Evolutionary conservation across 2,888 invertebrate genomes (phyloP).

Genomic region (Hypselothyrea guttata): DNA sequence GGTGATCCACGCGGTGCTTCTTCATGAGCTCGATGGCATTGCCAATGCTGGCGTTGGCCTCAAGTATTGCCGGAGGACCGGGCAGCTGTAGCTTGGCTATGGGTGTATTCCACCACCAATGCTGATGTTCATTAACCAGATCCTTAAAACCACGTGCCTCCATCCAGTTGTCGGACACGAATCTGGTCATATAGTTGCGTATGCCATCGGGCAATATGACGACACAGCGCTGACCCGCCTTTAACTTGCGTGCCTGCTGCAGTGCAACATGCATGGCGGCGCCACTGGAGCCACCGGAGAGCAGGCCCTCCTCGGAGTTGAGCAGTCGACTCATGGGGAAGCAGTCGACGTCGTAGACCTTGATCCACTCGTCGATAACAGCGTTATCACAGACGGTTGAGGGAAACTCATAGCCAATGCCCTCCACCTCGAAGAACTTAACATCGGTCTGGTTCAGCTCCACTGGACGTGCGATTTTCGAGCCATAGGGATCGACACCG

Average conservation of each 20-base stretch:
- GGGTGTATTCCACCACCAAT: constrained; percentile 91
- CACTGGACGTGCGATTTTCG: constrained; percentile 92
- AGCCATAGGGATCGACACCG: constrained; percentile 96
- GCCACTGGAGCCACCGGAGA: constrained; percentile 98
- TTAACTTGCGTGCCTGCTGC: constrained; percentile 88
- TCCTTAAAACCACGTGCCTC: constrained; percentile 87
- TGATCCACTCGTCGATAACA: constrained; percentile 94
- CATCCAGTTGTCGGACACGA: constrained; percentile 98
- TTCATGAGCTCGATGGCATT: constrained; percentile 88
- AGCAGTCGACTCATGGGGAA: constrained; percentile 92
- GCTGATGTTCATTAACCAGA: constrained; percentile 76
- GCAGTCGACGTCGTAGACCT: constrained; percentile 90
- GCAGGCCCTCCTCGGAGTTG: constrained; percentile 95
- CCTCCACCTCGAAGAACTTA: constrained; percentile 93
- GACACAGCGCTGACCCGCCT: constrained; percentile 91
- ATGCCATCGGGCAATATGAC: constrained; percentile 97
- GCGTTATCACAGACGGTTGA: constrained; percentile 93
- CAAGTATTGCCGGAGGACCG: constrained; percentile 77
- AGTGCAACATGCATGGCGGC: constrained; percentile 90
- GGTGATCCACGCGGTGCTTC: constrained; percentile 86
- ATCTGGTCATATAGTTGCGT: constrained; percentile 99
- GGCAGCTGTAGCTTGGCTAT: constrained; percentile 85
- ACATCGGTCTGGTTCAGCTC: constrained; percentile 88
- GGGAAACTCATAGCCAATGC: constrained; percentile 97
- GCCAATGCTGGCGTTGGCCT: constrained; percentile 85